These are phyloP conservation scores for Perizoma flavofasciatum DNA, from an alignment of 2,888 invertebrate genomes.

Conservation along the genomic window DNA sequence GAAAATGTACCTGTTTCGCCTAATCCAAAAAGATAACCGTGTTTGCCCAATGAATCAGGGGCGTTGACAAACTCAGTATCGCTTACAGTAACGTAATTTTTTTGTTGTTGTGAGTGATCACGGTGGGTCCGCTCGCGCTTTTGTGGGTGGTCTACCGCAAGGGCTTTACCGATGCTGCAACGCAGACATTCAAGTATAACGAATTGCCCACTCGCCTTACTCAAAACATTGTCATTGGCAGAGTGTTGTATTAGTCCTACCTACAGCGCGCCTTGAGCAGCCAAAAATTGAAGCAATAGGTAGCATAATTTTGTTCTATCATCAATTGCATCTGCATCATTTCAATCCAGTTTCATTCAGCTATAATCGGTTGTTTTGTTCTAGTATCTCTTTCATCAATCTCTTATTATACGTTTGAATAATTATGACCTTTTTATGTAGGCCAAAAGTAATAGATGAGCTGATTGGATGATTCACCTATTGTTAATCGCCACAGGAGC, in stretches of 20 bases:
- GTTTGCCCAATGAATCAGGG: slow-evolving; percentile 44
- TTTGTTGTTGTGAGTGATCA: slow-evolving; percentile 52
- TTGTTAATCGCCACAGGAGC: slow-evolving; percentile 76
- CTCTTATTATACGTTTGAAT: slow-evolving; percentile 32
- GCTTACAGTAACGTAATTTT: slow-evolving; percentile 51
- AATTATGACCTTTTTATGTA: slow-evolving; percentile 52
- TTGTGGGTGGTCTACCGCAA: slow-evolving; percentile 64
- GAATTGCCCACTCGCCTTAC: slow-evolving; percentile 43
- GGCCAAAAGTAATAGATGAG: slow-evolving; percentile 59
- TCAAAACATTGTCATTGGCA: slow-evolving; percentile 19
- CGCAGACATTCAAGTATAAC: slow-evolving; percentile 41
- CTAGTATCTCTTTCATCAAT: slow-evolving; percentile 34
- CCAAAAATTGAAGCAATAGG: slow-evolving; percentile 6
- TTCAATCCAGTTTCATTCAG: slow-evolving; percentile 19
- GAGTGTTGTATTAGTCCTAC: slow-evolving; percentile 13
- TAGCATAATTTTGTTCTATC: slow-evolving; percentile 27
- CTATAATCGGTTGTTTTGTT: slow-evolving; percentile 20
- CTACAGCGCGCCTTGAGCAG: slow-evolving; percentile 3
- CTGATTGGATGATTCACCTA: slow-evolving; percentile 69
- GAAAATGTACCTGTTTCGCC: slow-evolving; percentile 23
- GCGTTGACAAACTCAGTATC: slow-evolving; percentile 50
- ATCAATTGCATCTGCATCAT: slow-evolving; percentile 10
- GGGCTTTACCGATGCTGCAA: slow-evolving; percentile 46
- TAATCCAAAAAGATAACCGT: slow-evolving; percentile 37
- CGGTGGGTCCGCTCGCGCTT: slow-evolving; percentile 49